A percentile compares a stretch with the other conserved stretches of the same genome.
Conservation (phyloP, 2,888 invertebrate species). For the Zaprionus obscuricornis region DNA sequence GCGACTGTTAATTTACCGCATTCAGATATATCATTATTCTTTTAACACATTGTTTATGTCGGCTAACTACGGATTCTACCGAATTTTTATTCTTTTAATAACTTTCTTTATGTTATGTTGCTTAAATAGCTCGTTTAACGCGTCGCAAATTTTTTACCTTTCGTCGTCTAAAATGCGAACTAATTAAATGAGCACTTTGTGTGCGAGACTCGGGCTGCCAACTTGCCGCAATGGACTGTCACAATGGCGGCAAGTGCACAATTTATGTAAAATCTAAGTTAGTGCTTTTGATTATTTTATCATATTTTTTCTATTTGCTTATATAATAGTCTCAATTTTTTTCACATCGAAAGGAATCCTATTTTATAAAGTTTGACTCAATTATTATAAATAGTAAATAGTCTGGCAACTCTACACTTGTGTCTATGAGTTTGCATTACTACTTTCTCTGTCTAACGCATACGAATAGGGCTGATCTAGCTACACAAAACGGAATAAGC, state of each 20-base stretch:
- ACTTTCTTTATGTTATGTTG: slow-evolving; percentile 40
- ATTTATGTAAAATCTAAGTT: neutral
- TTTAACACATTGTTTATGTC: slow-evolving; percentile 34
- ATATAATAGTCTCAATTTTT: neutral
- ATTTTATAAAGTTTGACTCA: neutral
- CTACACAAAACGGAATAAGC: slow-evolving; percentile 30
- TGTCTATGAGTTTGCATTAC: slow-evolving; percentile 56
- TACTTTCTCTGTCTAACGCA: slow-evolving; percentile 54
- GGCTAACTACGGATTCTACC: slow-evolving; percentile 50
- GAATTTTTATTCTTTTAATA: slow-evolving; percentile 52
- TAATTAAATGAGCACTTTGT: slow-evolving; percentile 77
- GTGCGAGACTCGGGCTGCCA: slow-evolving; percentile 61
- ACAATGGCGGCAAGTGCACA: slow-evolving; percentile 66
- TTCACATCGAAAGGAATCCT: slow-evolving; percentile 20
- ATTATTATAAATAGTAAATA: slow-evolving; percentile 5
- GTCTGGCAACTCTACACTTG: slow-evolving; percentile 49
- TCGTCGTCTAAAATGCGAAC: slow-evolving; percentile 79
- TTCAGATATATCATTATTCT: slow-evolving; percentile 29
- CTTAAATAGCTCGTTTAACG: slow-evolving; percentile 56
- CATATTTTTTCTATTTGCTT: neutral
- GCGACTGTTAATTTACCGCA: slow-evolving; percentile 70
- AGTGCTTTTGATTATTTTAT: rapidly evolving
- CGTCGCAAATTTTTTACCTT: slow-evolving; percentile 75
- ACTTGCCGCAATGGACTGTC: slow-evolving; percentile 35
- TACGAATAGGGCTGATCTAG: slow-evolving; percentile 7